Evolutionary conservation across 2,797 vertebrate genomes (phyloP).

Genomic region (Capromys pilorides): DNA sequence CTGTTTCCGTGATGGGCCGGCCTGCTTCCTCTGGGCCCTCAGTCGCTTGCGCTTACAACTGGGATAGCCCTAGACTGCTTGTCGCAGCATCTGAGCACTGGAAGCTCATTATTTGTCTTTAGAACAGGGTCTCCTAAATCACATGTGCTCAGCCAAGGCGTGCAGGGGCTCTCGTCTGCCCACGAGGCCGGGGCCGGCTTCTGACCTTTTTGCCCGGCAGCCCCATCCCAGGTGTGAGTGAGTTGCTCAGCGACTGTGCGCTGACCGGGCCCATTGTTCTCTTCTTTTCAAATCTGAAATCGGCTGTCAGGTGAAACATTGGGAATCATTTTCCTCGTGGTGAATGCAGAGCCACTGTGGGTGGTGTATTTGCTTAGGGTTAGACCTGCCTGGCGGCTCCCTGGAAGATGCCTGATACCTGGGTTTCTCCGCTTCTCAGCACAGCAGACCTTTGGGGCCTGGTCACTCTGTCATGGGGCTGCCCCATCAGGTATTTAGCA

Average conservation of each 20-base stretch:
- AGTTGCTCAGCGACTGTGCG: neutral
- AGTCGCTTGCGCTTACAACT: neutral
- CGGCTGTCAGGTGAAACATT: neutral
- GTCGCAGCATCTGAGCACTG: neutral
- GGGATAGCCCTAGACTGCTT: neutral
- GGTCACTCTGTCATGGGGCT: accelerated
- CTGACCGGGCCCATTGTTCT: slow-evolving; percentile 32
- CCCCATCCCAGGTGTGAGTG: neutral
- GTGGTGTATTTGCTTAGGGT: neutral
- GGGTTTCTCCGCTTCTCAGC: neutral
- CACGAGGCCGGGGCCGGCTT: accelerated
- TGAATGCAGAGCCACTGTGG: neutral
- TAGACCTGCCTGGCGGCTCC: neutral
- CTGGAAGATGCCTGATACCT: neutral
- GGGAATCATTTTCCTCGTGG: neutral
- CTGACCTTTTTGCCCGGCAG: neutral
- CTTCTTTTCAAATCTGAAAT: slow-evolving; percentile 51
- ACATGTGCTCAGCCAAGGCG: neutral
- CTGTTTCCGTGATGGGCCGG: no score
- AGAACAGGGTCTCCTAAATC: neutral
- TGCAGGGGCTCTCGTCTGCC: neutral
- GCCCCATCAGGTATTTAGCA: neutral
- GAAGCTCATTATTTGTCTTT: neutral
- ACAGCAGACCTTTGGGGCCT: neutral
- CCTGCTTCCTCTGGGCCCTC: neutral